These are phyloP conservation scores for Netelia inedita DNA, from an alignment of 2,888 invertebrate genomes.

Conservation along the genomic window DNA sequence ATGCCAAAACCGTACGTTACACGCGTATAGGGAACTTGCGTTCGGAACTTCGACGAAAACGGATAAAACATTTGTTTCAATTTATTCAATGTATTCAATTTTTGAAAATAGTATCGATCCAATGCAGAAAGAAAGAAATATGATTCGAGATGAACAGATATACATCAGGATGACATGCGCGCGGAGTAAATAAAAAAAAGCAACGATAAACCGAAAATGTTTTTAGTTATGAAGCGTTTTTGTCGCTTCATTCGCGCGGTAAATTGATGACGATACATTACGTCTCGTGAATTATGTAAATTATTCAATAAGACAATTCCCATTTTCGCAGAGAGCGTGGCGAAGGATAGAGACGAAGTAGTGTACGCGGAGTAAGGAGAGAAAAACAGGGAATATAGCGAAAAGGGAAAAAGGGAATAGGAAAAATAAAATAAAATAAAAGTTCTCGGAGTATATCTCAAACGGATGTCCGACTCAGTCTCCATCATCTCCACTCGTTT, in stretches of 20 bases:
- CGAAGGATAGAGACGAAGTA: not conserved
- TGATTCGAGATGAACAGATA: not conserved
- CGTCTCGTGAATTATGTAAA: slow-evolving; percentile 57
- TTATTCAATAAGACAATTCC: slow-evolving; percentile 55
- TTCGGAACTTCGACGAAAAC: too few species aligned
- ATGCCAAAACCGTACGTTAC: too few species aligned
- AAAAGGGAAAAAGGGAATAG: slow-evolving; percentile 24
- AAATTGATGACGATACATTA: slow-evolving; percentile 45
- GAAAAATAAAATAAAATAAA: slow-evolving; percentile 67
- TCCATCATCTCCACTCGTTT: slow-evolving; percentile 69
- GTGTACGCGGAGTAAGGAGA: not conserved
- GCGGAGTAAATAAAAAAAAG: not conserved
- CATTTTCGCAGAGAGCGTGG: slow-evolving; percentile 12
- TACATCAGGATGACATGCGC: not conserved
- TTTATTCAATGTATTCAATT: too few species aligned
- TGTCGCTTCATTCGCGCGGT: slow-evolving; percentile 12
- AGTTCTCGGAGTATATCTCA: slow-evolving; percentile 74
- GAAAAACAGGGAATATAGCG: slow-evolving; percentile 11
- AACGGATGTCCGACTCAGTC: slow-evolving; percentile 73
- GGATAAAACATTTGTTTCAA: too few species aligned
- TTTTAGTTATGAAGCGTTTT: slow-evolving; percentile 18
- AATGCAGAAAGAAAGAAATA: slow-evolving; percentile 7
- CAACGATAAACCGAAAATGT: slow-evolving; percentile 34
- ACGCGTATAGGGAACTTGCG: too few species aligned
- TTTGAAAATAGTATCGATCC: not conserved